Base-by-base conservation (phyloP, 1,140 invertebrate genomes). In the Agrypnia vestita region DNA sequence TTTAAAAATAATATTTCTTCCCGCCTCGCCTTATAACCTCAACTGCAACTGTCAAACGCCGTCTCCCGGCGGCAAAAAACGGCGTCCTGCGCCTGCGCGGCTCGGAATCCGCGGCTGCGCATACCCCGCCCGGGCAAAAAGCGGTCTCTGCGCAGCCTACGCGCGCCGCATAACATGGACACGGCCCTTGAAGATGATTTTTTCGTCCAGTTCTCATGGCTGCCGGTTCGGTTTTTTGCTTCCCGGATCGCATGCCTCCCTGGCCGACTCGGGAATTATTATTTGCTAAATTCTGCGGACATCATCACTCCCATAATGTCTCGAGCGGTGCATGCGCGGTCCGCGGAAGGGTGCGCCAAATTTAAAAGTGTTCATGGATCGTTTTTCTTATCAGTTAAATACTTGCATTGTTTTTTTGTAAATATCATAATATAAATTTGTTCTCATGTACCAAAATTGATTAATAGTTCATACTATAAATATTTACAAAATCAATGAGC, bases 131-230 rank as follows among this genome's bases (percentile, higher is more conserved):
- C 3, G 15, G 10, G 67, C 69, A 73, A 73, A 73, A 73, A 73
- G 8, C 53, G 49, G 69, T 55, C 47, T 55, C 69, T 35, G 69
- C 69, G 51, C 49, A 51, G 69, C 47, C 69, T 51, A 73, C 69
- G 69, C 69, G 69, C 69, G 69, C 49, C 69, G 69, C 69, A 73
- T 73, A 73, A 73, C 69, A 35, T 73, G 49, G 35, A 35, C 13
- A 13, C 21, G 69, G 73, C 19, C 19, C 71, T 49, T n/a, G 19
- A 25, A 49, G 13, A 43, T 11, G 71, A 19, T 61, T 75, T 75
- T 73, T 75, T 75, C 56, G 1, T 15, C 17, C 56, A 59, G 73
- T 75, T 75, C 73, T 61, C 73, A 75, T 75, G 73, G 55, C 55
- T 53, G 47, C 47, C 53, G 53, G 11, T 13, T 43, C 15, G 73